These are phyloP conservation scores for Carlito syrichta DNA, from an alignment of 2,113 vertebrate species.

Conservation along the genomic window DNA sequence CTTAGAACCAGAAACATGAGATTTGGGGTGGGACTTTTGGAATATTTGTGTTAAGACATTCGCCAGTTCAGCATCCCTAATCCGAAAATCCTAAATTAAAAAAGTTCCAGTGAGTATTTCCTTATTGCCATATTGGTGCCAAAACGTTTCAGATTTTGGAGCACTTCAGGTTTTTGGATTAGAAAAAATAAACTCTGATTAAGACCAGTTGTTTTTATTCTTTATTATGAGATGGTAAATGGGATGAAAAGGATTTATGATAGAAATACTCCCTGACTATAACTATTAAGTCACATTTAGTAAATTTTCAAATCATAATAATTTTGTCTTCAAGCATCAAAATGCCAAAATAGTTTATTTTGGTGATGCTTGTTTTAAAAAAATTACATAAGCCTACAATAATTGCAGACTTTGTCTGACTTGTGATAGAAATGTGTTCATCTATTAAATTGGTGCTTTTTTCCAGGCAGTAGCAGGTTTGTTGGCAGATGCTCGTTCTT, in stretches of 20 bases:
- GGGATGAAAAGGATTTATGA: not conserved
- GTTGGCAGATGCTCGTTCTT: slow-evolving; percentile 94
- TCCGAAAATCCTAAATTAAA: not conserved
- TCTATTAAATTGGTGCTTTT: not conserved
- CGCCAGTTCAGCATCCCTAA: not conserved
- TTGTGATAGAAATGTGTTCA: not conserved
- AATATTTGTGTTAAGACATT: not conserved
- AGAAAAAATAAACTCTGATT: not conserved
- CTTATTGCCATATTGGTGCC: not conserved
- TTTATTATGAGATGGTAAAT: not conserved
- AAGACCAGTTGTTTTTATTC: not conserved
- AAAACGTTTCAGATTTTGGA: not conserved
- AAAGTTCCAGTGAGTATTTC: not conserved
- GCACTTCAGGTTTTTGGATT: not conserved
- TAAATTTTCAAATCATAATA: not conserved
- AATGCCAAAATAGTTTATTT: not conserved
- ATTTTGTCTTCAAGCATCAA: not conserved
- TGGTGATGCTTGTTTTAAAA: not conserved
- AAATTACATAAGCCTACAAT: not conserved
- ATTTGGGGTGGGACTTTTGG: no score
- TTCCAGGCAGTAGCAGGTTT: slow-evolving; percentile 95
- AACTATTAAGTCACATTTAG: not conserved
- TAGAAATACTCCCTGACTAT: slow-evolving; percentile 4
- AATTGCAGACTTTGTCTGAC: not conserved
- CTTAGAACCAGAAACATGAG: not conserved